Conservation (phyloP, 2,113 vertebrate genomes). For the Osmerus eperlanus region DNA sequence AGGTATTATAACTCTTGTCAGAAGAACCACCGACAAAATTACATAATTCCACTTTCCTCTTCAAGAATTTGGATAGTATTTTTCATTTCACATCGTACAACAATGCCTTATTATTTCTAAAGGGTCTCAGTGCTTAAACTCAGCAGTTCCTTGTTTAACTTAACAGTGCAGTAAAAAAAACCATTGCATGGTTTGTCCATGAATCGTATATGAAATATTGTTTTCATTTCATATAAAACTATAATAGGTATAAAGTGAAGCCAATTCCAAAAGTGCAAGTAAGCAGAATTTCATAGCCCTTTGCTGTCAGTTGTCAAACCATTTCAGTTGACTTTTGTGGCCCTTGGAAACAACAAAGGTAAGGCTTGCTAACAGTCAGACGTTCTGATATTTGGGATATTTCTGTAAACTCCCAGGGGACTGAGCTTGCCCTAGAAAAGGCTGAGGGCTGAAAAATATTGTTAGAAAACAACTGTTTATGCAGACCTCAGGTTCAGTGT, state of each 20-base stretch:
- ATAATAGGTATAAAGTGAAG: constrained; percentile 34
- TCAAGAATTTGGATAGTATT: constrained; percentile 28
- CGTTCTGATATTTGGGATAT: constrained; percentile 66
- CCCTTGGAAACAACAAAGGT: constrained; percentile 66
- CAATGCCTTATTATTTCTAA: background rate
- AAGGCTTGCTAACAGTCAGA: constrained; percentile 51
- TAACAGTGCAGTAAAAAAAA: constrained; percentile 43
- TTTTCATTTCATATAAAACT: constrained; percentile 31
- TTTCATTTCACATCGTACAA: constrained; percentile 3
- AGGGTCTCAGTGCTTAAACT: constrained; percentile 17
- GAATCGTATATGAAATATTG: constrained; percentile 39
- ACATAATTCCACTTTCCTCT: background rate
- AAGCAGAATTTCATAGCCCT: constrained; percentile 36
- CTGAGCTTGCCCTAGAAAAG: constrained; percentile 68
- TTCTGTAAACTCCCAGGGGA: constrained; percentile 70
- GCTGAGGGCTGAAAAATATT: constrained; percentile 73
- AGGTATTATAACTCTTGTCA: no score
- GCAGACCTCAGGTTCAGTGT: constrained; percentile 64
- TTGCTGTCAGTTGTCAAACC: constrained; percentile 54
- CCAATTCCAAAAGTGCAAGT: constrained; percentile 38
- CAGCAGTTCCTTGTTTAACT: constrained; percentile 34
- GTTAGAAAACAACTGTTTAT: constrained; percentile 65
- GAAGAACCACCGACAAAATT: background rate
- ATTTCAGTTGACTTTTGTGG: constrained; percentile 60
- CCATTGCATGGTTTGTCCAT: constrained; percentile 27